phyloP scores from a whole-genome alignment of 1,140 invertebrate genomes.

The Acyrthosiphon pisum region DNA sequence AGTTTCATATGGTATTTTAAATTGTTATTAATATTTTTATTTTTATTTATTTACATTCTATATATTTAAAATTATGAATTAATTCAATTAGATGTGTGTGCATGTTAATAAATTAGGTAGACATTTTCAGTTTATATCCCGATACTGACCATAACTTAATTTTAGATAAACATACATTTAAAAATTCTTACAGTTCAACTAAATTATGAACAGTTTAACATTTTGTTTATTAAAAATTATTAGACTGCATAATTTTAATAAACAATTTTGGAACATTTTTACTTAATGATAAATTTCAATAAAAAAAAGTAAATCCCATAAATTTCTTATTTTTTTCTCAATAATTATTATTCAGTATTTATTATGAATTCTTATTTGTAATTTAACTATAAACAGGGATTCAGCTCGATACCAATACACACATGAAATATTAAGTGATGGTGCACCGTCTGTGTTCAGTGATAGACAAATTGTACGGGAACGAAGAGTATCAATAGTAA shows the following conservation, averaged over 20 bases:
- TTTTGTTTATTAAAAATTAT: not conserved
- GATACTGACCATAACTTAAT: not conserved
- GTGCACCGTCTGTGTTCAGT: slow-evolving; percentile 76
- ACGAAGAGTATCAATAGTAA: slow-evolving; percentile 90
- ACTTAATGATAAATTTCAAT: not conserved
- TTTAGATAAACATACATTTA: not conserved
- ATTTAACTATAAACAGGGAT: slow-evolving; percentile 68
- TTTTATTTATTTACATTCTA: not conserved
- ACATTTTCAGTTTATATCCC: not conserved
- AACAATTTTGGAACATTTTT: not conserved
- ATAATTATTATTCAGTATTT: not conserved
- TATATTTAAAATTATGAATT: no score
- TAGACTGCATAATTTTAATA: not conserved
- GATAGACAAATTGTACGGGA: slow-evolving; percentile 70
- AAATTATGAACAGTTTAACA: not conserved
- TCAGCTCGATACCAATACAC: slow-evolving; percentile 86
- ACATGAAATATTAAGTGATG: slow-evolving; percentile 85
- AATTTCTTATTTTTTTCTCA: not conserved
- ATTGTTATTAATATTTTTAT: not conserved
- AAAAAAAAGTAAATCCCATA: not conserved
- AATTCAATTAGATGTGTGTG: not conserved
- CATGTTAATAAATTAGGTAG: not conserved
- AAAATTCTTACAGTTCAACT: not conserved
- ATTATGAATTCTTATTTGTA: not conserved
- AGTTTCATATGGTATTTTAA: slow-evolving; percentile 57